Percentiles rank a stretch among this genome's conserved stretches.
Conservation (phyloP, 2,888 invertebrate species). For the Synergus laeviventris region DNA sequence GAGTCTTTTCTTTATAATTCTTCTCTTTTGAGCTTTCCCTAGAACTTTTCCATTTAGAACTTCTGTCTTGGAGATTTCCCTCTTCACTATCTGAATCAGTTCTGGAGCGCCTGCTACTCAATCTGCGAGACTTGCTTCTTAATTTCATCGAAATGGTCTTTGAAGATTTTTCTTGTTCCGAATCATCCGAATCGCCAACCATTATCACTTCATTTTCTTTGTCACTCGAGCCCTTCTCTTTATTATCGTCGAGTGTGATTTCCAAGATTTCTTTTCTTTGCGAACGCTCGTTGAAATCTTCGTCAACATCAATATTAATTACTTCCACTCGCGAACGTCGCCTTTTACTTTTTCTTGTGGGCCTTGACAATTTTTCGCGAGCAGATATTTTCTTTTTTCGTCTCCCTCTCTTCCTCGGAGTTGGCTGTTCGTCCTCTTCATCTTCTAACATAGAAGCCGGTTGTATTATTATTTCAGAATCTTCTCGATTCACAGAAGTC, state of each 20-base stretch:
- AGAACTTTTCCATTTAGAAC: background rate
- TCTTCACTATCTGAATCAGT: conserved; percentile 16
- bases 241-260: conserved; percentile 69
- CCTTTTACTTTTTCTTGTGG: conserved; percentile 56
- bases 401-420: conserved; percentile 59
- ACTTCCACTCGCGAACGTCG: conserved; percentile 65
- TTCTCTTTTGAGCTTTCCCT: conserved; percentile 42
- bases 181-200: conserved; percentile 71
- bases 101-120: conserved; percentile 49
- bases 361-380: conserved; percentile 62
- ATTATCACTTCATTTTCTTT: conserved; percentile 74
- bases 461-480: conserved; percentile 74
- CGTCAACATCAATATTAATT: conserved; percentile 71
- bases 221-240: conserved; percentile 73
- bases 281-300: conserved; percentile 51
- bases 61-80: conserved; percentile 43
- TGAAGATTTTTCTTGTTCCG: conserved; percentile 55
- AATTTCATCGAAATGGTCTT: conserved; percentile 52
- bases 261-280: conserved; percentile 61
- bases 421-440: conserved; percentile 61
- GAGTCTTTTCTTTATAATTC: background rate
- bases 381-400: conserved; percentile 64
- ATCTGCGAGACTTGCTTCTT: conserved; percentile 52
- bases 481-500: conserved; percentile 71
- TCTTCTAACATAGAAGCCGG: conserved; percentile 65